Evolutionary conservation across 2,888 invertebrate species (phyloP), one percentile per base, ranked within the genome.

Genomic region (Thereva unica): DNA sequence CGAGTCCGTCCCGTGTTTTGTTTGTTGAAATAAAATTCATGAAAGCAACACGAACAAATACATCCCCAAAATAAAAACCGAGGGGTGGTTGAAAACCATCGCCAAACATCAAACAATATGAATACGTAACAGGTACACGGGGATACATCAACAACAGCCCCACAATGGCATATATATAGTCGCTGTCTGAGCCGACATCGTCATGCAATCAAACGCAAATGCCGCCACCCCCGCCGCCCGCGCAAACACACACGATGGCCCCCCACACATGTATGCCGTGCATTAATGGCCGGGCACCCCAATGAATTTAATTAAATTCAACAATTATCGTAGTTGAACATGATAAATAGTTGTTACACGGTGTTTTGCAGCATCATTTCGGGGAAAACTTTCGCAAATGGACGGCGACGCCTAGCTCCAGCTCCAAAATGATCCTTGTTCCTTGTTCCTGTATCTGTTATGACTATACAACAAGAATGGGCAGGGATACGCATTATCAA

Each of bases 221-320:
- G 9, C 38, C n/a, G 6, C 53, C 40, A 53, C 23, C 23, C 23
- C 23, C 23, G 9, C 23, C 23, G 9, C 47, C 49, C 61, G 23
- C 45, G 49, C 37, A n/a, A n/a, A n/a, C n/a, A 49, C 12, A 38
- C 34, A 23, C 44, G 23, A 35, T n/a, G 10, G 50, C 23, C 61
- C 6, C 6, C 4, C 9, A 38, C 4, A 37, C 49, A 12, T 49
- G 61, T 61, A 61, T 23, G 40, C 49, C 61, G n/a, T 61, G 50
- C 61, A 61, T 50, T 61, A 61, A 61, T 50, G 35, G 61, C 49
- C 35, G 53, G 59, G 65, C 59, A 45, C 54, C 54, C 69, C 67
- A 69, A 69, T 69, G 69, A 69, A 69, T 69, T 69, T 64, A 69
- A 69, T 69, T 69, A 69, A 69, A 69, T 68, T 69, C 69, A 69